Evolutionary conservation across 2,888 invertebrate species (phyloP).

Genomic region (Cataglyphis cursor): DNA sequence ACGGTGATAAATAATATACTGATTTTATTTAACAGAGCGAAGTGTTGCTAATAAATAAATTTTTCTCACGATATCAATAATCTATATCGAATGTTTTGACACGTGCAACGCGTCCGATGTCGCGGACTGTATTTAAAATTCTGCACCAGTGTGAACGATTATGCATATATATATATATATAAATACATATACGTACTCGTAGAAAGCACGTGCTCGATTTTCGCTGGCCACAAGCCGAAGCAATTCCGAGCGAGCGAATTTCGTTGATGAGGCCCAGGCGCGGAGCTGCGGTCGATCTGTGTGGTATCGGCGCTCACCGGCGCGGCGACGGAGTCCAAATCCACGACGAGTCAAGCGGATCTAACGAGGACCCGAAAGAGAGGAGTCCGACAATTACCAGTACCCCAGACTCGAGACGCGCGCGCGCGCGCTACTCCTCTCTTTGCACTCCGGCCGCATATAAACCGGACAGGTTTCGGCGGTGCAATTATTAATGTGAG

Average conservation of each 20-base stretch:
- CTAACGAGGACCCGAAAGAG: constrained; percentile 68
- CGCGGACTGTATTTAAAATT: constrained; percentile 3
- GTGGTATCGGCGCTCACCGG: constrained; percentile 57
- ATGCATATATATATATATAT: not conserved
- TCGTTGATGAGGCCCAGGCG: constrained; percentile 38
- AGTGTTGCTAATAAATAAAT: not conserved
- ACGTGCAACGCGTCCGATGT: not conserved
- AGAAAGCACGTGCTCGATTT: constrained; percentile 72
- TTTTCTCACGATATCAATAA: not conserved
- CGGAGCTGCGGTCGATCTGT: constrained; percentile 58
- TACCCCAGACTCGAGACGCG: constrained; percentile 68
- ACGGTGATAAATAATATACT: not conserved
- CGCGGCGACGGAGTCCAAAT: constrained; percentile 57
- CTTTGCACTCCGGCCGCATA: constrained; percentile 74
- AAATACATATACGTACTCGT: constrained; percentile 14
- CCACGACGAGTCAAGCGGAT: constrained; percentile 49
- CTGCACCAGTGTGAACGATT: constrained; percentile 41
- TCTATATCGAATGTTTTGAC: not conserved
- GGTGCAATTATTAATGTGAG: constrained; percentile 83
- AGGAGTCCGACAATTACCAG: constrained; percentile 74
- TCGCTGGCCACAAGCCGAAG: constrained; percentile 58
- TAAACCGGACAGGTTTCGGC: constrained; percentile 83
- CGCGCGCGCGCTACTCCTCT: constrained; percentile 63
- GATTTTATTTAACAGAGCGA: not conserved
- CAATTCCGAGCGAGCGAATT: constrained; percentile 58